Base-by-base conservation (phyloP, 2,113 vertebrate species). In the Chunga burmeisteri region DNA sequence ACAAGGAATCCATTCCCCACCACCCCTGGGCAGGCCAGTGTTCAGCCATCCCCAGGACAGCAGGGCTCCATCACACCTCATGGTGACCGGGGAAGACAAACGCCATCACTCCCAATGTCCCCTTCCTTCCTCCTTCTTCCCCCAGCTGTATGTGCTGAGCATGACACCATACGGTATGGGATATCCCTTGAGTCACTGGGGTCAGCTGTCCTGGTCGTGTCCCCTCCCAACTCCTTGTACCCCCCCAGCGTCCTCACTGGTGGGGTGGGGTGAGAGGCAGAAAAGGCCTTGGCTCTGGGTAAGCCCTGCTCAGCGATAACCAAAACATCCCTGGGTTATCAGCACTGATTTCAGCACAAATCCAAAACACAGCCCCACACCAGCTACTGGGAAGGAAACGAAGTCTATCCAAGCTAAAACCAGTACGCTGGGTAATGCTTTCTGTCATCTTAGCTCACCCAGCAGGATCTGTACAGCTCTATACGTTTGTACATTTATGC, bases 141-240 rank as follows among this genome's bases (percentile, higher is more conserved):
- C 30, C n/a, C 38, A 40, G 13, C 21, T 38, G 26, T 81, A 19
- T 26, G 15, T 58, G 40, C 32, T 73, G 80, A 81, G 10, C 18
- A 8, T 38, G 20, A 22, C 0, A 0, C 19, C 30, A 2, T 26
- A 16, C 53, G 4, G 2, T 22, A 3, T 40, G 32, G 27, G 5
- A 15, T 40, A 50, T 6, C 3, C 9, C 12, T 65, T 10, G 17
- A 46, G 9, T 40, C 44, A 53, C 0, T 32, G 20, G 2, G 49
- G 8, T 81, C 53, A 55, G 34, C 21, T 90, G 30, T 71, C 7
- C 14, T 8, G 1, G 29, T 42, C 40, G 26, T 47, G 20, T 7
- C 11, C 5, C 5, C 7, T 90, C 26, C 15, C 30, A 44, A 1
- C 11, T 17, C 1, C 27, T 38, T 36, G 22, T 62, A 23, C 11